Base-by-base conservation (phyloP, 2,113 vertebrate species). In the Pipa parva region DNA sequence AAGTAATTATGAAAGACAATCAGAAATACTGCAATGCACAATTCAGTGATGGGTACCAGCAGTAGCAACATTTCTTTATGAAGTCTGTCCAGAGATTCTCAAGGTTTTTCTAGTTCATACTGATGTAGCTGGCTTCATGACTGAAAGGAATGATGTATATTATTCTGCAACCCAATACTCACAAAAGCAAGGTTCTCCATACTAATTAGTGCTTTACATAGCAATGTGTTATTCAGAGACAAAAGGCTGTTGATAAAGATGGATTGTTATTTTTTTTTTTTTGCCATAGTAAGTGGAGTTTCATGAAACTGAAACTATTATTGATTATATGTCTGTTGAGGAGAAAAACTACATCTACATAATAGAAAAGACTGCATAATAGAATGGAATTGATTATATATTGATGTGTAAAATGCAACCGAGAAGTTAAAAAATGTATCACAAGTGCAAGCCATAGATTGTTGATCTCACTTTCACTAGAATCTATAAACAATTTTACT, bases 321-420 rank as follows among this genome's bases (percentile, higher is more conserved):
- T 71, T 26, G 77, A 77, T 50, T 48, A 48, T 48, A n/a, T 55
- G 70, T 71, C 64, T 73, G 2, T 24, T 25, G 28, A 18, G 63
- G 57, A 74, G 66, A 74, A 59, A 56, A 26, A 50, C 28, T 28
- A 61, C 55, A 67, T 71, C 63, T 20, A 31, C 37, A 62, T 50
- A 66, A 24, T 27, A 49, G 61, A 63, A 56, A 9, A 71, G 39
- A 42, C 54, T 71, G 29, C 27, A 52, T 65, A 64, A 61, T n/a
- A 71, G 55, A 74, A 61, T 56, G 9, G 15, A 21, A 1, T 36
- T 29, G 10, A 57, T 51, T 51, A 66, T 52, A 31, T 64, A 56
- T 17, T 20, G 58, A 71, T 73, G 68, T 62, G 5, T 20, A 5
- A 0, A 1, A 15, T 29, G 63, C 22, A 29, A 26, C 49, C 45